Evolutionary conservation across 2,797 vertebrate species (phyloP), one percentile per base, ranked within the genome.

Genomic region (Hyperoplus immaculatus): DNA sequence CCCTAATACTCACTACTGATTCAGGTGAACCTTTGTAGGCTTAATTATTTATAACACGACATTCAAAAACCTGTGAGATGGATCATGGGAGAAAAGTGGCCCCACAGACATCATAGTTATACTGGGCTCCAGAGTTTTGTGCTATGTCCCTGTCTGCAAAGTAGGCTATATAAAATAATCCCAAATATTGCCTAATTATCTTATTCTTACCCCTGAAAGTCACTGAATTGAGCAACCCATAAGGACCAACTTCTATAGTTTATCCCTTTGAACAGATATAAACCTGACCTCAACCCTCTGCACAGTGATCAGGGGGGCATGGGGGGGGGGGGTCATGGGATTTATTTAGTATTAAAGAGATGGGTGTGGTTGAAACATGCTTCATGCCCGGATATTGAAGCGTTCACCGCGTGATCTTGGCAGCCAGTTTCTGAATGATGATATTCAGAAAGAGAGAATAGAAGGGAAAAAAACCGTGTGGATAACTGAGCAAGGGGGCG

Each of bases 281-380:
- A 51, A 5, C 10, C 41, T 46, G 21, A 47, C 59, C 39, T 58
- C 15, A 11, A 54, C 54, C 59, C 59, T 29, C 29, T 73, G 69
- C 61, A 69, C 57, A 51, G 77, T 57, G 75, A 76, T 69, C 72
- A 18, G 71, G 75, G 88, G 85, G 41, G 54, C 1, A 21, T 21
- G 21, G 1, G 53, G 36, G 16, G 9, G 39, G 77, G 80, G 67
- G 68, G 57, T 64, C 71, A 69, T 36, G 65, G 53, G 64, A 66
- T 74, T 75, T 72, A 90, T 67, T 29, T 84, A 84, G 88, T 88
- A 84, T 81, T 87, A 78, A 77, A 79, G 68, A 85, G 89, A 92
- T 94, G 93, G 94, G 93, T 94, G 95, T 94, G 94, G 95, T 92
- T 89, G 87, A 83, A 84, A 84, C 87, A 82, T 75, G 86, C 84